phyloP scores from a whole-genome alignment of 2,797 vertebrate genomes.

The Podargus strigoides region DNA sequence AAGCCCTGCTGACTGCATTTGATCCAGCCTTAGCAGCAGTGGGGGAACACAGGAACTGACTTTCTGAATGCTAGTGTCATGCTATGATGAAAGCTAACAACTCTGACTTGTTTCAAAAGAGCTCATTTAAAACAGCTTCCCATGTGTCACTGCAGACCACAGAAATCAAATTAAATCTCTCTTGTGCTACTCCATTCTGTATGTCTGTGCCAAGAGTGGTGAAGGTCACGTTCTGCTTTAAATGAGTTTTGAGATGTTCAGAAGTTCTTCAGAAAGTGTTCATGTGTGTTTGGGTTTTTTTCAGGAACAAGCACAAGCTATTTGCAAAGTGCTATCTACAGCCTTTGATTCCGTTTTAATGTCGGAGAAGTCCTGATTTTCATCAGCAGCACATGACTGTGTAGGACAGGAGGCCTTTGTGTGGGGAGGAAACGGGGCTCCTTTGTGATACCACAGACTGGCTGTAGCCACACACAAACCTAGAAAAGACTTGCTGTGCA shows the following conservation, averaged over 20 bases:
- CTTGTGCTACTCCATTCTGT: background rate
- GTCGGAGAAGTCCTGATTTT: conserved; percentile 85
- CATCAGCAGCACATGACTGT: background rate
- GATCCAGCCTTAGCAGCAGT: background rate
- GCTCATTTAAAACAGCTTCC: background rate
- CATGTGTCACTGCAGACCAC: background rate
- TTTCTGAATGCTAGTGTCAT: background rate
- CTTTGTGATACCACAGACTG: background rate
- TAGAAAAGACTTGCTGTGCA: background rate
- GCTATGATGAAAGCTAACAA: background rate
- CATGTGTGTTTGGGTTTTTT: background rate
- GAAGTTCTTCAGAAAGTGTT: background rate
- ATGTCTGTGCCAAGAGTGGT: background rate
- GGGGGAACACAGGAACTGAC: background rate
- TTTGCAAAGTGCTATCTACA: conserved; percentile 92
- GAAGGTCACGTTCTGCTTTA: background rate
- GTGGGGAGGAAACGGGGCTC: background rate
- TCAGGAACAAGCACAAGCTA: conserved; percentile 93
- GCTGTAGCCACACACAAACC: background rate
- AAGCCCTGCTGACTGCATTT: background rate
- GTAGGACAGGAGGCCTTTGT: background rate
- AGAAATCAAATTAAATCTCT: background rate
- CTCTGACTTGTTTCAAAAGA: background rate
- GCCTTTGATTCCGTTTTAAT: conserved; percentile 90
- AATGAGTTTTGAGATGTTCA: background rate